phyloP scores from a whole-genome alignment of 2,797 vertebrate species.

The Catostomus latipinnis region DNA sequence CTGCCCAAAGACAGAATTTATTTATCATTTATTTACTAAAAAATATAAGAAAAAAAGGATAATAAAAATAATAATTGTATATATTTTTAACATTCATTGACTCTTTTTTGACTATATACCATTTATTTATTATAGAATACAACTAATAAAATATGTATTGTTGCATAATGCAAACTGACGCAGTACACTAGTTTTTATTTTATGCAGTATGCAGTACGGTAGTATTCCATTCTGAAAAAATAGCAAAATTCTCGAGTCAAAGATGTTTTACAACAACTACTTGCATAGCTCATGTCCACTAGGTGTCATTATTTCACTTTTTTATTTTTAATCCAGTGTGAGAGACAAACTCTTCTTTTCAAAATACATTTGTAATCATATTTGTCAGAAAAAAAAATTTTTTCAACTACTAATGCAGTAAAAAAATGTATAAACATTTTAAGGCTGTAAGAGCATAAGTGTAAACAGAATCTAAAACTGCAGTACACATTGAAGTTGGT shows the following conservation, averaged over 20 bases:
- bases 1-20: too few species aligned
- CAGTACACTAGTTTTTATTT: not conserved
- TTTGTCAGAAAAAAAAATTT: not conserved
- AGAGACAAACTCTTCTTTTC: not conserved
- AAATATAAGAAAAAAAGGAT: too few species aligned
- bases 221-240: not conserved
- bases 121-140: not conserved
- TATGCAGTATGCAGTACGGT: not conserved
- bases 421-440: not conserved
- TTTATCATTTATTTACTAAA: too few species aligned
- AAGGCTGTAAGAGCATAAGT: not conserved
- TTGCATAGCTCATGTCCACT: not conserved
- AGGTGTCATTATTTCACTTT: conserved; percentile 25
- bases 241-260: not conserved
- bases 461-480: too few species aligned
- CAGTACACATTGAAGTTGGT: too few species aligned
- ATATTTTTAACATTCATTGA: too few species aligned
- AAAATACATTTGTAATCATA: not conserved
- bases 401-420: not conserved
- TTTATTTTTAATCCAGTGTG: not conserved
- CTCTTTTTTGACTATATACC: not conserved
- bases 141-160: not conserved
- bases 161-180: not conserved
- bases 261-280: not conserved
- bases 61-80: too few species aligned